Conservation (phyloP, 2,888 invertebrate genomes). For the Neoscelio sp. region DNA sequence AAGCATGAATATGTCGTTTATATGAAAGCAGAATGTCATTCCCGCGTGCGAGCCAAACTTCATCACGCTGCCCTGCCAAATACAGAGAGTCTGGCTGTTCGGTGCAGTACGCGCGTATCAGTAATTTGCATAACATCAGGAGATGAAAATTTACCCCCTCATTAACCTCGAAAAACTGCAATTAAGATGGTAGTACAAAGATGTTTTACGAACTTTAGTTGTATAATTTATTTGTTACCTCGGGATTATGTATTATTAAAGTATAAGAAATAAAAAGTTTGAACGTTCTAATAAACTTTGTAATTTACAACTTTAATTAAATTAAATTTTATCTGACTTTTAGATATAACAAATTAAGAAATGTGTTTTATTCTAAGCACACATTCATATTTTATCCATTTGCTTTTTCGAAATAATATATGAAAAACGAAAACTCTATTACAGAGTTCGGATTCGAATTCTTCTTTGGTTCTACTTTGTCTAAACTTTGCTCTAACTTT, state of each 20-base stretch:
- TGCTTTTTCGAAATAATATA: conserved; percentile 1
- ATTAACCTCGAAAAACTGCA: conserved; percentile 33
- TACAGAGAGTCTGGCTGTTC: conserved; percentile 36
- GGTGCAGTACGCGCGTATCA: conserved; percentile 31
- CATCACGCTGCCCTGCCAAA: conserved; percentile 53
- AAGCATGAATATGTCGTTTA: conserved; percentile 56
- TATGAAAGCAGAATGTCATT: conserved; percentile 55
- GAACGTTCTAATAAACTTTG: too few relatives aligned
- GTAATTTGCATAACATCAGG: conserved; percentile 42
- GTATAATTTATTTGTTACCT: too few relatives aligned
- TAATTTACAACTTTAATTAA: too few relatives aligned
- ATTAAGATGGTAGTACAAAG: neutral
- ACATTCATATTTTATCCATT: conserved; percentile 12
- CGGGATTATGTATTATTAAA: too few relatives aligned
- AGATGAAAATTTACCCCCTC: conserved; percentile 41
- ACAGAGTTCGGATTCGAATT: conserved; percentile 21
- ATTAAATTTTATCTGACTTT: too few relatives aligned
- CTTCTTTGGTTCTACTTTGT: conserved; percentile 9
- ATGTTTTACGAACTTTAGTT: too few relatives aligned
- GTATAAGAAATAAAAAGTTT: too few relatives aligned
- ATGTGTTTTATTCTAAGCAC: too few relatives aligned
- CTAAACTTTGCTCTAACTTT: conserved; percentile 8
- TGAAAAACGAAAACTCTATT: conserved; percentile 34
- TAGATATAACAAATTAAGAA: too few relatives aligned
- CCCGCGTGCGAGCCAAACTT: conserved; percentile 53